Evolutionary conservation across 2,888 invertebrate species (phyloP).

Genomic region (Carterocephalus palaemon): DNA sequence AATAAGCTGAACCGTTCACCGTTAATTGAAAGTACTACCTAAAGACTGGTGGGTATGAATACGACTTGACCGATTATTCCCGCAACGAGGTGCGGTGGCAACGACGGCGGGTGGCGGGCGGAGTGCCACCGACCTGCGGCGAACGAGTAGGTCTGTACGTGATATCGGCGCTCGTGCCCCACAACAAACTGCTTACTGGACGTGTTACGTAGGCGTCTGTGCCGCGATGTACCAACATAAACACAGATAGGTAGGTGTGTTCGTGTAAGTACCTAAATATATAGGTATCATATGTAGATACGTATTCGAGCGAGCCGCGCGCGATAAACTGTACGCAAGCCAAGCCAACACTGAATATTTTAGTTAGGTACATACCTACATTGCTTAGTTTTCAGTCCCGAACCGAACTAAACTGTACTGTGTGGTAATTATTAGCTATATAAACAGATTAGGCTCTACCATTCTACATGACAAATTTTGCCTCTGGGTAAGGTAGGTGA

Average conservation of each 20-base stretch:
- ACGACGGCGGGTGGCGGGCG: constrained; percentile 63
- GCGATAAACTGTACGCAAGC: constrained; percentile 44
- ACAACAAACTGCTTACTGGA: constrained; percentile 78
- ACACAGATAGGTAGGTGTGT: constrained; percentile 42
- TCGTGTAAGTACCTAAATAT: constrained; percentile 29
- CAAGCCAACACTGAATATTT: constrained; percentile 35
- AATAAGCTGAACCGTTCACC: constrained; percentile 12
- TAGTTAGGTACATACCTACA: constrained; percentile 29
- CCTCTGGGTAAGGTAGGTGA: no score
- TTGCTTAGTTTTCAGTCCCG: constrained; percentile 27
- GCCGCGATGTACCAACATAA: constrained; percentile 64
- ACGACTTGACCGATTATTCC: constrained; percentile 72
- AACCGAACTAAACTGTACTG: constrained; percentile 6
- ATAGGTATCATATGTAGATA: constrained; percentile 26
- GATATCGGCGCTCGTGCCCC: constrained; percentile 76
- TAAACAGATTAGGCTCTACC: no score
- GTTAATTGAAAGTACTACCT: constrained; percentile 18
- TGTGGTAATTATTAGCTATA: no score
- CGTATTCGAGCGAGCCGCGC: constrained; percentile 40
- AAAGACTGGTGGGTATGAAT: constrained; percentile 40
- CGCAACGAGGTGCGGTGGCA: constrained; percentile 65
- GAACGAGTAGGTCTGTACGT: constrained; percentile 66
- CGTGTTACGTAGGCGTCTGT: constrained; percentile 74
- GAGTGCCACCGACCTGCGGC: constrained; percentile 60
- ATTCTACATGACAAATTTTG: no score